Base-by-base conservation (phyloP, 2,888 invertebrate genomes). In the Opisthograptis luteolata region DNA sequence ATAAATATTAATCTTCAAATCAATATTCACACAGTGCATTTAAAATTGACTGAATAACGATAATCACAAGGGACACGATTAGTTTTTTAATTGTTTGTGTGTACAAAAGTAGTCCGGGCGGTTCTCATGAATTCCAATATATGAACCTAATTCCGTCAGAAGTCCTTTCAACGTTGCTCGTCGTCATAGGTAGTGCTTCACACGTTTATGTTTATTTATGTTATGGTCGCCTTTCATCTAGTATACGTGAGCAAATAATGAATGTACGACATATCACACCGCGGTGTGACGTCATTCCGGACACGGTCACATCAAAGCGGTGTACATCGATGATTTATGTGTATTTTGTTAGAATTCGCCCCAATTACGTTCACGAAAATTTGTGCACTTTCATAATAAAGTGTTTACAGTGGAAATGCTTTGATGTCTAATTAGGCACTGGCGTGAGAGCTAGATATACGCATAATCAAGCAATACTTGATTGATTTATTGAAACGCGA, bases 171-270 rank as follows among this genome's bases (percentile, higher is more conserved):
- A 75, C 77, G 73, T 73, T 69, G 27, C 70, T 74, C 77, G 73
- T 75, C 72, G 73, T 76, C 72, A 66, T 72, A 77, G 78, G 68
- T 68, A 67, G 70, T 75, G 73, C 76, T 79, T 80, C 81, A 79
- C 79, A 81, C 79, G 73, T 81, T 83, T 54, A 81, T 81, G 83
- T 89, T 87, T 88, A 87, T 89, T 88, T 88, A 84, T 88, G 79
- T 81, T 85, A 75, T 83, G 80, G 75, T 70, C 76, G 80, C 84
- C 87, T 88, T 89, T 88, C 88, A 89, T 89, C 88, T 85, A 82
- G 64, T 79, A 78, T 84, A 85, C 84, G 87, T 88, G 87, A 85
- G 84, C 78, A 84, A 89, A 88, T 88, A 86, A 87, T 82, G 81
- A 86, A 84, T 87, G 87, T 84, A 85, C 70, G 80, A 84, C 86